A percentile compares a stretch with the other conserved stretches of the same genome.
Evolutionary conservation across 2,113 vertebrate genomes (phyloP).

Genomic region (Phoenicopterus ruber): DNA sequence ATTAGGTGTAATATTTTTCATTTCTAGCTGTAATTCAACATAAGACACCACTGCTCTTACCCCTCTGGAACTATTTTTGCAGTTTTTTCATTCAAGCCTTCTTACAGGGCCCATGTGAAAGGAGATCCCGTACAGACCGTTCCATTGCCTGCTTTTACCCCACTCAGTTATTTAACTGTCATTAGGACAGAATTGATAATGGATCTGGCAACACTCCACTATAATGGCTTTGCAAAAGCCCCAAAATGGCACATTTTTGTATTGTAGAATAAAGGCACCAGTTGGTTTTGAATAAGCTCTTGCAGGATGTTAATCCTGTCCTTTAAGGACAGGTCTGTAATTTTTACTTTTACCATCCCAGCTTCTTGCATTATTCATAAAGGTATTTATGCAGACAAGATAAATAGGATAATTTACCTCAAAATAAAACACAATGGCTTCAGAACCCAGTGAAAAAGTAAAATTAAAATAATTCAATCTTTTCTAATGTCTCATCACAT

Average conservation of each 20-base stretch:
- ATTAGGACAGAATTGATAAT: neutral
- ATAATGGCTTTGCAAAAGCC: neutral
- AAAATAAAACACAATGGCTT: constrained; percentile 62
- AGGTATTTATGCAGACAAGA: constrained; percentile 60
- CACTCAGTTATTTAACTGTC: neutral
- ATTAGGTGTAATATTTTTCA: neutral
- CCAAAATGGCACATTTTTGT: neutral
- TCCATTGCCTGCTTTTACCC: neutral
- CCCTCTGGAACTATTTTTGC: neutral
- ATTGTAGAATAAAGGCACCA: neutral
- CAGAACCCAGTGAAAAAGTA: constrained; percentile 26
- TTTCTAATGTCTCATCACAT: constrained; percentile 47
- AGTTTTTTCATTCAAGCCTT: neutral
- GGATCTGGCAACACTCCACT: neutral
- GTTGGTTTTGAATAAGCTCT: constrained; percentile 23
- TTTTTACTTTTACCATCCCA: constrained; percentile 53
- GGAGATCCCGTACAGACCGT: neutral
- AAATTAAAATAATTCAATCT: constrained; percentile 56
- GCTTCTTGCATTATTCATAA: constrained; percentile 60
- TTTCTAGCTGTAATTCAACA: neutral
- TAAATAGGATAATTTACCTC: constrained; percentile 70
- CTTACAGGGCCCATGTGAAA: neutral
- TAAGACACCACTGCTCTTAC: neutral
- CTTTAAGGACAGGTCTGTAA: constrained; percentile 39
- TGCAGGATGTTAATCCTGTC: constrained; percentile 26